A percentile compares a stretch with the other conserved stretches of the same genome.
Evolutionary conservation across 2,888 invertebrate species (phyloP).

Genomic region (Pollenia angustigena): DNA sequence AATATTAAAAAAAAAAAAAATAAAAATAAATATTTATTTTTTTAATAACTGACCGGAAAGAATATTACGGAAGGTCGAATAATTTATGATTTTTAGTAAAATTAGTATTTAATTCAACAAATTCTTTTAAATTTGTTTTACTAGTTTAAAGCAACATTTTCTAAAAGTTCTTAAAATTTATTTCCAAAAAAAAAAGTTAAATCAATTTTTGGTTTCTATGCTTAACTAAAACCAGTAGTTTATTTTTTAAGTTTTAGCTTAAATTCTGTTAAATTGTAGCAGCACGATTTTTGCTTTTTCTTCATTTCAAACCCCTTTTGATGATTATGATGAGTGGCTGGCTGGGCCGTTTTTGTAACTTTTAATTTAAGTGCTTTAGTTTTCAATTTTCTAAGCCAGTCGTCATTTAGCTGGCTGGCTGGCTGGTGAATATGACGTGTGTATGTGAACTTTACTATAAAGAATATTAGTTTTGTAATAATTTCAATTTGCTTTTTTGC

Average conservation of each 20-base stretch:
- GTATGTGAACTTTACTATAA: constrained; percentile 65
- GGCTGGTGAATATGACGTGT: not conserved
- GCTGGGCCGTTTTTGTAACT: constrained; percentile 15
- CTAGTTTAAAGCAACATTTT: too few species aligned
- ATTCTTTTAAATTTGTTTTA: too few species aligned
- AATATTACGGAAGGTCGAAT: too few species aligned
- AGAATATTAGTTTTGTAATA: constrained; percentile 45
- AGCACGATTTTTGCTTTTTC: constrained; percentile 51
- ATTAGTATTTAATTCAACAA: too few species aligned
- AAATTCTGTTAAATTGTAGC: constrained; percentile 52
- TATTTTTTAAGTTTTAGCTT: constrained; percentile 7
- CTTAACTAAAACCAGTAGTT: constrained; percentile 51
- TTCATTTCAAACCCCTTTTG: constrained; percentile 3
- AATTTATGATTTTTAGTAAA: too few species aligned
- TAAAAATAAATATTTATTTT: too few species aligned
- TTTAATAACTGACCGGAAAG: too few species aligned
- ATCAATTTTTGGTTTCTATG: constrained; percentile 14
- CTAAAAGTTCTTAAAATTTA: too few species aligned
- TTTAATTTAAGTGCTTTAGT: constrained; percentile 54
- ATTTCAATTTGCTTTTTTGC: constrained; percentile 51
- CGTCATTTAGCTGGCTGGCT: too few species aligned
- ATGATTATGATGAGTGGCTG: constrained; percentile 42
- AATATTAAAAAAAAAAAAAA: too few species aligned
- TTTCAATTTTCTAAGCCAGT: constrained; percentile 35
- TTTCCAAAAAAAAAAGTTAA: not conserved